Conservation (phyloP, 2,888 invertebrate genomes). For the Halictus ligatus region DNA sequence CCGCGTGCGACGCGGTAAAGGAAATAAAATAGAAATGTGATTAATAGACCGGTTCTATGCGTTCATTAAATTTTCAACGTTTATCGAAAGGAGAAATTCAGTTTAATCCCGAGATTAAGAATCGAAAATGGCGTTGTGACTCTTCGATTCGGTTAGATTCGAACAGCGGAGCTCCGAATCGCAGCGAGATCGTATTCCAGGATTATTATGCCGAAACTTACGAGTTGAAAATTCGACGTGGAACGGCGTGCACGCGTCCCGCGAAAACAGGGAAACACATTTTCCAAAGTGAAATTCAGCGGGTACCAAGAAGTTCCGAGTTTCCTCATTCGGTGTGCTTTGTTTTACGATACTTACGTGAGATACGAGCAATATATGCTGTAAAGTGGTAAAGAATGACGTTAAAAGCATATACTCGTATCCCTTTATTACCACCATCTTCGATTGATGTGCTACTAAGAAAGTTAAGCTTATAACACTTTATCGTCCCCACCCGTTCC, state of each 20-base stretch:
- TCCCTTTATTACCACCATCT: conserved; percentile 68
- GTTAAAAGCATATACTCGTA: conserved; percentile 72
- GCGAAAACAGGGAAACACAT: conserved; percentile 6
- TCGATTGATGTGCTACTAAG: conserved; percentile 70
- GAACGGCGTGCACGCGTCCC: not conserved
- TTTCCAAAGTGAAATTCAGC: conserved; percentile 43
- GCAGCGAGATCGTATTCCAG: not conserved
- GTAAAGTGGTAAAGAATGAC: conserved; percentile 60
- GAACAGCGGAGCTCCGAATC: not conserved
- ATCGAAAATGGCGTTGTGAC: not conserved
- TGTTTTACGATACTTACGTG: conserved; percentile 62
- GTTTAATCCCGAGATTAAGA: too few relatives aligned
- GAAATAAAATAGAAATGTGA: not conserved
- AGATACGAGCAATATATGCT: conserved; percentile 49
- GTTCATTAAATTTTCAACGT: too few relatives aligned
- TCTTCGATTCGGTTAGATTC: not conserved
- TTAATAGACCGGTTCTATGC: not conserved
- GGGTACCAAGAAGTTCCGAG: conserved; percentile 30
- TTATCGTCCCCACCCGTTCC: conserved; percentile 60
- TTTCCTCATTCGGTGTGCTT: conserved; percentile 62
- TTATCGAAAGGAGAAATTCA: too few relatives aligned
- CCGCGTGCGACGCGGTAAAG: too few relatives aligned
- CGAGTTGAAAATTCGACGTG: not conserved
- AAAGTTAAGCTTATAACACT: conserved; percentile 66
- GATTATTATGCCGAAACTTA: not conserved